These are phyloP conservation scores for Polyommatus iphigenia DNA, from an alignment of 2,888 invertebrate species.

Conservation along the genomic window DNA sequence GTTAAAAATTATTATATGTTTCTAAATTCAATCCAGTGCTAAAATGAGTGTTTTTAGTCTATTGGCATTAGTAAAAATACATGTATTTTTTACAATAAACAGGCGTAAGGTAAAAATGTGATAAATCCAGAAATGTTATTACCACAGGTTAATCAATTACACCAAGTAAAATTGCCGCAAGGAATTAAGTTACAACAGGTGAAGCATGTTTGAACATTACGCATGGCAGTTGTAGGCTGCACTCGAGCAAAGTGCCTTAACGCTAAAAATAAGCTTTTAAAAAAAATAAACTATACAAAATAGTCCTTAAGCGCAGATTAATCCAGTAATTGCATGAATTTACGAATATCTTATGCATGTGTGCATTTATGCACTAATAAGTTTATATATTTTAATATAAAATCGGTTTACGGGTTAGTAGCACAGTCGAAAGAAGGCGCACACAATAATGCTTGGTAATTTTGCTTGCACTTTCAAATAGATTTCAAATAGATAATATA, in stretches of 20 bases:
- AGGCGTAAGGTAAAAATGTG: neutral
- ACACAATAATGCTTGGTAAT: neutral
- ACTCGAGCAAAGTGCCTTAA: neutral
- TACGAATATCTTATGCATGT: neutral
- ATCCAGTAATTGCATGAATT: slow-evolving; percentile 3
- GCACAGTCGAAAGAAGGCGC: neutral
- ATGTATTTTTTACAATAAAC: neutral
- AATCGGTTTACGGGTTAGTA: neutral
- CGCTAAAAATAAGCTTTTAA: neutral
- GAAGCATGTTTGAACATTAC: slow-evolving; percentile 46
- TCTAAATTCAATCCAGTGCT: neutral
- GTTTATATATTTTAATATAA: neutral
- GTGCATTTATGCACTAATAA: neutral
- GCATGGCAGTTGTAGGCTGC: slow-evolving; percentile 1
- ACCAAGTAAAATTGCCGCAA: slow-evolving; percentile 74
- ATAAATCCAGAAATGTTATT: slow-evolving; percentile 23
- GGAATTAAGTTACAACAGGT: slow-evolving; percentile 76
- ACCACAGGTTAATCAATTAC: slow-evolving; percentile 69
- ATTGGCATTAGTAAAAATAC: neutral
- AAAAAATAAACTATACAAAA: neutral
- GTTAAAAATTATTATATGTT: neutral
- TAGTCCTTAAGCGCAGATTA: neutral
- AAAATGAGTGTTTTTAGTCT: neutral
- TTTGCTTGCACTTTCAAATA: slow-evolving; percentile 1
- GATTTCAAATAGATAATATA: no score